Evolutionary conservation across 2,113 vertebrate genomes (phyloP).

Genomic region (Ibidorhyncha struthersii): DNA sequence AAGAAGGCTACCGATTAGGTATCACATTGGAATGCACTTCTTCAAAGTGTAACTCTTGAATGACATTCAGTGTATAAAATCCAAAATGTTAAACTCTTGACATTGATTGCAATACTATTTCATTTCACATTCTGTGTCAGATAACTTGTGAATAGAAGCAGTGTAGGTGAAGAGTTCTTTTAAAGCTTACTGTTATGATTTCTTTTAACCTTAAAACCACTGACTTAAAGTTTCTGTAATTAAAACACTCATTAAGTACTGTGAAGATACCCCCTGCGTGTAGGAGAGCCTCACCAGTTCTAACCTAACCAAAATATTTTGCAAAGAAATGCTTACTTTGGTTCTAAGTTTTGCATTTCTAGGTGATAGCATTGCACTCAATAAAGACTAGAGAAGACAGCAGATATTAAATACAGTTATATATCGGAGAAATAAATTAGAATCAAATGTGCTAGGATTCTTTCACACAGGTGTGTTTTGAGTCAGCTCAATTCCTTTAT

Average conservation of each 20-base stretch:
- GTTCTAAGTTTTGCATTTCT: neutral
- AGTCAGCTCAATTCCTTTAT: neutral
- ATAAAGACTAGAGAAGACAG: neutral
- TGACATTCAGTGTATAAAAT: neutral
- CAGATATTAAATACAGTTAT: neutral
- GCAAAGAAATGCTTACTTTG: neutral
- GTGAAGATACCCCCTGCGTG: neutral
- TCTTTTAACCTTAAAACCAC: neutral
- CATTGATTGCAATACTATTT: neutral
- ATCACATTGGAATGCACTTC: neutral
- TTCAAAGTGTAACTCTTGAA: neutral
- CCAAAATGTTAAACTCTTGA: neutral
- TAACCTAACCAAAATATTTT: slow-evolving; percentile 15
- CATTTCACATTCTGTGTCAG: neutral
- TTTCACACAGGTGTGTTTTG: neutral
- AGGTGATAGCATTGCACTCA: neutral
- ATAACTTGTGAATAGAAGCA: slow-evolving; percentile 8
- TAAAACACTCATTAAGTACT: neutral
- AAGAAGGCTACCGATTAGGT: neutral
- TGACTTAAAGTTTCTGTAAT: neutral
- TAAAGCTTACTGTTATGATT: neutral
- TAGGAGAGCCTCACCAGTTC: neutral
- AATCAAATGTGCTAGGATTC: neutral
- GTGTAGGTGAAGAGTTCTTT: neutral
- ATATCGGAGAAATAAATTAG: neutral